These are phyloP conservation scores for Ichneumoninae sp. DNA, from an alignment of 2,888 invertebrate species.

Conservation along the genomic window DNA sequence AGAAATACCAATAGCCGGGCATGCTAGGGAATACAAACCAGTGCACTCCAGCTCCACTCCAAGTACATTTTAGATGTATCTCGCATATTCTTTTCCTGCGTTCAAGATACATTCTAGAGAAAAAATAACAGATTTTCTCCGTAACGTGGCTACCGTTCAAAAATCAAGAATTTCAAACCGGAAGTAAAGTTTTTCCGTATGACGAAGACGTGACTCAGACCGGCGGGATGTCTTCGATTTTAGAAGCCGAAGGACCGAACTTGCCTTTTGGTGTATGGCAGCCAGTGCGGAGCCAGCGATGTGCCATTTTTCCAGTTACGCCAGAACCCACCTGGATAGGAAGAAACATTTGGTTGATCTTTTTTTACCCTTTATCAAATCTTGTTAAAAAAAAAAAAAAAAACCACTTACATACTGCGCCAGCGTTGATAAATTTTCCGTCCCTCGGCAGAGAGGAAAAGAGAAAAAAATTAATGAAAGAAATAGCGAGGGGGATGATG, in stretches of 20 bases:
- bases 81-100: too few relatives aligned
- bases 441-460: constrained; percentile 10
- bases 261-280: too few relatives aligned
- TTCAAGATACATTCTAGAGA: too few relatives aligned
- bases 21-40: background rate
- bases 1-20: background rate
- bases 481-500: constrained; percentile 12
- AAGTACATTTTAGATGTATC: background rate
- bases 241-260: too few relatives aligned
- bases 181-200: too few relatives aligned
- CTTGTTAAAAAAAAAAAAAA: background rate
- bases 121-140: too few relatives aligned
- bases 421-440: constrained; percentile 34
- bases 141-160: too few relatives aligned
- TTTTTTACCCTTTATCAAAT: background rate
- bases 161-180: too few relatives aligned
- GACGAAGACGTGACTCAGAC: too few relatives aligned
- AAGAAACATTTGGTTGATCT: background rate
- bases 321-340: background rate
- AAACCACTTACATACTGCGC: constrained; percentile 24
- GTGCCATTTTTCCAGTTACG: too few relatives aligned
- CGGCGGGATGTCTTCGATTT: background rate
- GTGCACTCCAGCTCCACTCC: background rate
- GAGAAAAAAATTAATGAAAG: constrained; percentile 31
- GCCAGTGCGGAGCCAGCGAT: background rate